Evolutionary conservation across 2,888 invertebrate genomes (phyloP).

Genomic region (Charanyca ferruginea): DNA sequence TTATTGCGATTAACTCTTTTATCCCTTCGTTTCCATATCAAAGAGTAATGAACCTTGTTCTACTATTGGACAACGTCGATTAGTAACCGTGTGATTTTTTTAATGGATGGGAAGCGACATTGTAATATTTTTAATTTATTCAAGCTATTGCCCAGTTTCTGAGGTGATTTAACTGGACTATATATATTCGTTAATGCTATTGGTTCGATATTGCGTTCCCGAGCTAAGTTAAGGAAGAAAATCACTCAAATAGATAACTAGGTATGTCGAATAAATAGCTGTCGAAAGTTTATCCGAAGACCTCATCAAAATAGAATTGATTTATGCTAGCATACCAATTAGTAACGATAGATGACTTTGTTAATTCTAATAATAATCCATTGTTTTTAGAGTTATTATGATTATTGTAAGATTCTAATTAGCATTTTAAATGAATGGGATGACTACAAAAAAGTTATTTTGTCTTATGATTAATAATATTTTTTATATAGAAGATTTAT

Average conservation of each 20-base stretch:
- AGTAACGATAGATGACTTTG: slow-evolving; percentile 16
- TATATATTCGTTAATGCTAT: too few species aligned
- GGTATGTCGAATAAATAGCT: too few species aligned
- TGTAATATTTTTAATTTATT: slow-evolving; percentile 21
- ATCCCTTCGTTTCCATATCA: slow-evolving; percentile 91
- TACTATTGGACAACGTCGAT: slow-evolving; percentile 85
- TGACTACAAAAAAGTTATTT: background rate
- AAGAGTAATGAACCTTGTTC: slow-evolving; percentile 91
- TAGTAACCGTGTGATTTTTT: slow-evolving; percentile 86
- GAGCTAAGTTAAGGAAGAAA: too few species aligned
- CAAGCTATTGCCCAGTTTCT: background rate
- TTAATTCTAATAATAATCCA: slow-evolving; percentile 10
- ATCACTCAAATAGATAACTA: too few species aligned
- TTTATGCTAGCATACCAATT: slow-evolving; percentile 8
- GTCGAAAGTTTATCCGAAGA: too few species aligned
- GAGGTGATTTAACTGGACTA: too few species aligned
- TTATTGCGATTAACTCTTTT: slow-evolving; percentile 91
- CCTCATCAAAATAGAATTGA: slow-evolving; percentile 22
- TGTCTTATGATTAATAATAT: background rate
- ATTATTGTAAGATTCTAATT: slow-evolving; percentile 56
- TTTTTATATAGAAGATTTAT: background rate
- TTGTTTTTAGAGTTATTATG: slow-evolving; percentile 1
- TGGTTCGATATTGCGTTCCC: too few species aligned
- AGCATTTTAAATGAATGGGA: slow-evolving; percentile 5
- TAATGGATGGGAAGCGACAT: slow-evolving; percentile 19